phyloP scores from a whole-genome alignment of 2,113 vertebrate species.

The Theristicus caerulescens region DNA sequence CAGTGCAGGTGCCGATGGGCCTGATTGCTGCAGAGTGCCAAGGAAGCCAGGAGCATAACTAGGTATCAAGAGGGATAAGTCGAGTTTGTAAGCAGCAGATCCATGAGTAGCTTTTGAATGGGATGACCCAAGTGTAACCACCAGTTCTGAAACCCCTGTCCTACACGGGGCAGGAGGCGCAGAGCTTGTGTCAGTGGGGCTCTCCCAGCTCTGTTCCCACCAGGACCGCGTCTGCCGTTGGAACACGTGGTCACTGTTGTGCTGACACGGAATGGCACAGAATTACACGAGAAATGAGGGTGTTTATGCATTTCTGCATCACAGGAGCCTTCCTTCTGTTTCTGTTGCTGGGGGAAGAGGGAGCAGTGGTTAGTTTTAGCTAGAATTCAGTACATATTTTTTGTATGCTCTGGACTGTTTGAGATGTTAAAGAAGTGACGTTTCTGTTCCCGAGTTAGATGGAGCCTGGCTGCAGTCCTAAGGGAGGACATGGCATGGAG shows the following conservation, averaged over 20 bases:
- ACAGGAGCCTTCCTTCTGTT: neutral
- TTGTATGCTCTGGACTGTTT: neutral
- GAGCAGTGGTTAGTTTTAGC: neutral
- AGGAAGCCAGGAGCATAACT: neutral
- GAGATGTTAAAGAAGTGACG: neutral
- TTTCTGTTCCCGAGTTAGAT: neutral
- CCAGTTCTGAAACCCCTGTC: neutral
- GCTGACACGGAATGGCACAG: neutral
- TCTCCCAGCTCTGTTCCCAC: neutral
- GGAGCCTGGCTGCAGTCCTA: neutral
- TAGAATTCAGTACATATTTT: neutral
- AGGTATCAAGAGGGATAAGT: neutral
- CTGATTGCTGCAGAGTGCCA: accelerated
- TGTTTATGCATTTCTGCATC: neutral
- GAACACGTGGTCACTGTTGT: neutral
- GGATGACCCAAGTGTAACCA: neutral
- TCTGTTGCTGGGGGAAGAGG: neutral
- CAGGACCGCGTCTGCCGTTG: accelerated
- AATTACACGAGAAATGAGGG: neutral
- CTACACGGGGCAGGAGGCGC: accelerated
- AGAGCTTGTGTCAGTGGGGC: neutral
- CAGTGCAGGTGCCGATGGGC: neutral
- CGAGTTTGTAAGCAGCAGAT: neutral
- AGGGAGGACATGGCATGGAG: neutral
- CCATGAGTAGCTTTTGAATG: neutral